Percentiles rank a stretch among this genome's conserved stretches.
phyloP scores from a whole-genome alignment of 2,888 invertebrate species.

The Aphidius colemani region DNA sequence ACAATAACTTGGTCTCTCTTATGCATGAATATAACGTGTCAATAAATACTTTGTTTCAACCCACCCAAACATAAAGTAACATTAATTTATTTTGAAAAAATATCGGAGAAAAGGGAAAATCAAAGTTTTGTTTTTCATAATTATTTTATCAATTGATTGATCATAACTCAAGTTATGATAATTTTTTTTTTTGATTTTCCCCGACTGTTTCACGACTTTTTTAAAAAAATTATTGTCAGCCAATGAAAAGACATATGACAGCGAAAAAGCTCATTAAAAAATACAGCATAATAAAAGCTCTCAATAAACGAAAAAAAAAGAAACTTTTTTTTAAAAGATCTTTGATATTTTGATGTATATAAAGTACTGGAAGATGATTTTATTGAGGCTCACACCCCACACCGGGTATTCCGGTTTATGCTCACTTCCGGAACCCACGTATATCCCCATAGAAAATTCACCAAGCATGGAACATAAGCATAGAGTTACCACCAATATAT shows the following conservation, averaged over 20 bases:
- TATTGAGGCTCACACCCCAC: constrained; percentile 31
- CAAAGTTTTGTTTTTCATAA: neutral
- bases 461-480: constrained; percentile 36
- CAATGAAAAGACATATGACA: too few relatives aligned
- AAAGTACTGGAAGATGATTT: neutral
- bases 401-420: constrained; percentile 43
- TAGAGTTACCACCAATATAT: constrained; percentile 33
- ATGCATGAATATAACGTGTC: constrained; percentile 28
- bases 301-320: too few relatives aligned
- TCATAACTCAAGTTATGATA: neutral
- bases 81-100: too few relatives aligned
- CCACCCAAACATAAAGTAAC: too few relatives aligned
- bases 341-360: too few relatives aligned
- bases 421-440: constrained; percentile 45
- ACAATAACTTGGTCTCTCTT: constrained; percentile 14
- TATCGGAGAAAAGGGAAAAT: too few relatives aligned
- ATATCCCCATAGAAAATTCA: constrained; percentile 34
- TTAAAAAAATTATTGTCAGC: too few relatives aligned
- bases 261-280: too few relatives aligned
- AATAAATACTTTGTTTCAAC: constrained; percentile 3
- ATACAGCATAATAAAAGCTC: too few relatives aligned
- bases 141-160: constrained; percentile 1
- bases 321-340: too few relatives aligned
- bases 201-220: too few relatives aligned
- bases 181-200: too few relatives aligned